Base-by-base conservation (phyloP, 2,113 vertebrate genomes). In the Bubo blakistoni region DNA sequence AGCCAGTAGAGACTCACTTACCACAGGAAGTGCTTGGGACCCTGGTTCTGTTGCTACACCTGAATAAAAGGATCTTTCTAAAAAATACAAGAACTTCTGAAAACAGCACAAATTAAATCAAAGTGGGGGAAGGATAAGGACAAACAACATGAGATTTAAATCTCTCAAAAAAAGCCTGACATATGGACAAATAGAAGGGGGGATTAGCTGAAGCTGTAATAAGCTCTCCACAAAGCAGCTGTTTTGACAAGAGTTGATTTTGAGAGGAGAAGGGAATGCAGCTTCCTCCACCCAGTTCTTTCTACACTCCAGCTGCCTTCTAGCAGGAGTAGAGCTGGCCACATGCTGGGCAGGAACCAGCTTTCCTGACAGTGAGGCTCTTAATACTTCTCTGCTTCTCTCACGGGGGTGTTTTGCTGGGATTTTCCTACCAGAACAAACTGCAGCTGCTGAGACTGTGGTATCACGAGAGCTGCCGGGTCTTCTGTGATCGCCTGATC, bases 391-490 rank as follows among this genome's bases (percentile, higher is more conserved):
- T 67, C 61, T 91, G 47, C 69, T 88, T 83, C 51, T 90, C 62
- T 95, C 77, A 40, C 0, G 34, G 29, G 30, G 22, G 5, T 78
- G 25, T 92, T 86, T 86, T 65, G 11, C 47, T 91, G 81, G 58
- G n/a, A 42, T 91, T 91, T 92, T 92, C 86, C 92, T 82, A 11
- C 13, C 96, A 99, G 99, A 96, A 98, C 96, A 98, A 98, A 91
- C 78, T 96, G 52, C 96, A 98, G 61, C 98, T 99, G 79, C 97
- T 99, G 69, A 98, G 97, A 55, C 83, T 99, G 70, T 99, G 99
- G 99, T 99, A 99, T 97, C 99, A 99, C 0, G 99, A 99, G 98
- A 99, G 97, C 97, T 99, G 99, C 93, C 98, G 98, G 1, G 98
- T 99, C 81, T 99, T 99, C 97, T 97, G 98, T 15, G 99, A 99